A percentile compares a stretch with the other conserved stretches of the same genome.
phyloP scores from a whole-genome alignment of 2,797 vertebrate genomes.

The Phalloptychus januarius region DNA sequence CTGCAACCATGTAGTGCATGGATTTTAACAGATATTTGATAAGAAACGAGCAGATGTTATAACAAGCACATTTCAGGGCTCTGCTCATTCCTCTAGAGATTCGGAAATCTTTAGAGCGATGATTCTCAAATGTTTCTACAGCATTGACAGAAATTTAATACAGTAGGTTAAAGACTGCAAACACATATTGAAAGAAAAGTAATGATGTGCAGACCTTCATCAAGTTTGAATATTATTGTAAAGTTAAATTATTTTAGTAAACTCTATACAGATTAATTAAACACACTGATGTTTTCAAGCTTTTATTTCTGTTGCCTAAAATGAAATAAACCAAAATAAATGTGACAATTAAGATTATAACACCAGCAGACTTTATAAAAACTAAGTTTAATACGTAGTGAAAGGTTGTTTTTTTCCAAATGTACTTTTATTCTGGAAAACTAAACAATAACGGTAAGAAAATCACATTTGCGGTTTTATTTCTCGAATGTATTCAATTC shows the following conservation, averaged over 20 bases:
- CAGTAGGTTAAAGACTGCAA: not conserved
- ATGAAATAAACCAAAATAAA: not conserved
- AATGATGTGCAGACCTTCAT: not conserved
- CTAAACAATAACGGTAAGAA: not conserved
- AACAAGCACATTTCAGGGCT: slow-evolving; percentile 32
- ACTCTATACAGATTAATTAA: not conserved
- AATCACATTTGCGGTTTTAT: not conserved
- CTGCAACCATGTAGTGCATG: slow-evolving; percentile 26
- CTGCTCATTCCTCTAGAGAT: slow-evolving; percentile 5
- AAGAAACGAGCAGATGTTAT: slow-evolving; percentile 47
- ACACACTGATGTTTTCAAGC: not conserved
- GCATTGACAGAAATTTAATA: not conserved
- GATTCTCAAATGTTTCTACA: not conserved
- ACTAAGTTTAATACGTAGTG: not conserved
- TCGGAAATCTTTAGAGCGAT: not conserved
- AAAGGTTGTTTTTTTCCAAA: not conserved
- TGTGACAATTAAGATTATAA: not conserved
- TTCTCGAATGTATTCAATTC: not conserved
- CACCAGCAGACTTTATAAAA: not conserved
- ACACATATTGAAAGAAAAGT: not conserved
- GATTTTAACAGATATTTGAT: slow-evolving; percentile 50
- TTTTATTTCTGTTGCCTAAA: not conserved
- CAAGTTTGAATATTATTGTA: not conserved
- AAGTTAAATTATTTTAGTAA: not conserved
- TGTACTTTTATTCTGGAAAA: not conserved